Evolutionary conservation across 2,797 vertebrate genomes (phyloP), one percentile per base, ranked within the genome.

Genomic region (Lycodopsis pacificus): DNA sequence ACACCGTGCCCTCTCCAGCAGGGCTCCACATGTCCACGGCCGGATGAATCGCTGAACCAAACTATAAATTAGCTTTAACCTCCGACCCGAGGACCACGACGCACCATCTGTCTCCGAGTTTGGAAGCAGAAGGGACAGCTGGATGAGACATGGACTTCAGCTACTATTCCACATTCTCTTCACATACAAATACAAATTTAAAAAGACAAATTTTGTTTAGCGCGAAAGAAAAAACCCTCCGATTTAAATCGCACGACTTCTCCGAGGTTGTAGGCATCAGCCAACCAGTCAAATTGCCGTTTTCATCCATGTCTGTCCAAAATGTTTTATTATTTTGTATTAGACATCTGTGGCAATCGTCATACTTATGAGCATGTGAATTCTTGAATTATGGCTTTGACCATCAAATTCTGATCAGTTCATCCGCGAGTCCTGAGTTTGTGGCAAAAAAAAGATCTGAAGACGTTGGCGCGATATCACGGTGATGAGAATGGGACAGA

Each of bases 51-150:
- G 0, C 61, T 61, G 82, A 82, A 71, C 75, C 44, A 73, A 57
- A 65, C 82, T 15, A 86, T 81, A 81, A 90, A 85, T 88, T 74
- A 77, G 68, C 65, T 63, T 76, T 46, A 17, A 82, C 73, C 84
- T 77, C 57, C 61, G 5, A 80, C 86, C 87, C 32, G 57, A 40
- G 64, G 74, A 44, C 32, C 32, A 36, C 71, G 13, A 48, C 46
- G 5, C 59, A 56, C 83, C 82, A 88, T 90, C 85, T 90, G 85
- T 44, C 61, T 10, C 49, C 1, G 61, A 54, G 69, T 32, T 25
- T 40, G 59, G 3, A 51, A 17, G 51, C 64, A 67, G 25, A 36
- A 9, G 62, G 66, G 19, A 40, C 14, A 25, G 40, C 22, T 30
- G 30, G 30, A 30, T 4, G 30, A 20, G 63, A 69, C 53, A 66